Percentiles rank a stretch among this genome's conserved stretches.
phyloP scores from a whole-genome alignment of 2,113 vertebrate genomes.

The Delphinus delphis region DNA sequence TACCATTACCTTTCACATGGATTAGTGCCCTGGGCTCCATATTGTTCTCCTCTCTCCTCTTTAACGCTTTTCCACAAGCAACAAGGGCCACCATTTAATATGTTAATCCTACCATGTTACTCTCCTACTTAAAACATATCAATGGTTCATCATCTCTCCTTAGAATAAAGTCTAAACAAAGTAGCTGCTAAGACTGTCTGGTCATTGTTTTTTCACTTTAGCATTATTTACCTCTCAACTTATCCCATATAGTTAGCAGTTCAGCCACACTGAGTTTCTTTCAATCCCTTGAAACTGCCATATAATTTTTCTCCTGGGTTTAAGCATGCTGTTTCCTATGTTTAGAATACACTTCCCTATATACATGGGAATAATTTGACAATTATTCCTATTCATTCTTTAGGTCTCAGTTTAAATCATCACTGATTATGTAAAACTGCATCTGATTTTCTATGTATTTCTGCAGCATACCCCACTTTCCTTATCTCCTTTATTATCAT shows the following conservation, averaged over 20 bases:
- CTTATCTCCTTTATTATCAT: neutral
- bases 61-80: neutral
- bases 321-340: neutral
- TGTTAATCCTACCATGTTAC: neutral
- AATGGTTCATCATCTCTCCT: neutral
- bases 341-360: neutral
- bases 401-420: slow-evolving; percentile 13
- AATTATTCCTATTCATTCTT: neutral
- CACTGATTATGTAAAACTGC: neutral
- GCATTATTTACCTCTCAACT: neutral
- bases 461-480: neutral
- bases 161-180: neutral
- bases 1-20: neutral
- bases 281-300: neutral
- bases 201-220: neutral
- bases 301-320: neutral
- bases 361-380: neutral
- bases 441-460: neutral
- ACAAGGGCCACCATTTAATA: neutral
- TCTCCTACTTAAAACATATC: neutral
- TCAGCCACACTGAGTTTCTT: neutral
- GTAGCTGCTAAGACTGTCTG: neutral
- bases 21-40: neutral
- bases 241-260: neutral
- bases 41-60: neutral